These are phyloP conservation scores for Callimorpha dominula DNA, from an alignment of 2,888 invertebrate genomes.

Conservation along the genomic window DNA sequence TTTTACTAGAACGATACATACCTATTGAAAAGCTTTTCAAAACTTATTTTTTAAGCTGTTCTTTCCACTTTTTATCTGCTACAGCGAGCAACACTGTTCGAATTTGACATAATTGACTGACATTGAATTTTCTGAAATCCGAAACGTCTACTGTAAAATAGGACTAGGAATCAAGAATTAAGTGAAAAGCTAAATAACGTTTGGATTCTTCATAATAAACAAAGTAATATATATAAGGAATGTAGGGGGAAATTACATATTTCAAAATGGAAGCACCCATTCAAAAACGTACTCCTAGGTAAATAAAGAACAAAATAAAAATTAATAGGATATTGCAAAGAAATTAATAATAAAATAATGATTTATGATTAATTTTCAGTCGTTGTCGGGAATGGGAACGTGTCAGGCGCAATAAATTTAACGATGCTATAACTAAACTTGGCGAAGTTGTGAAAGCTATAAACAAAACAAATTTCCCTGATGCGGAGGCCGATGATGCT, in stretches of 20 bases:
- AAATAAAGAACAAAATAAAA: constrained; percentile 26
- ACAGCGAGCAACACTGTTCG: neutral
- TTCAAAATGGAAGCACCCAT: constrained; percentile 60
- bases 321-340: neutral
- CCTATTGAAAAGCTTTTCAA: too few relatives aligned
- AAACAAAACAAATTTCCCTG: constrained; percentile 59
- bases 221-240: neutral
- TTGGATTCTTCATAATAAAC: neutral
- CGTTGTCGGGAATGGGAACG: constrained; percentile 90
- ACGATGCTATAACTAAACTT: constrained; percentile 78
- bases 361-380: constrained; percentile 67
- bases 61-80: neutral
- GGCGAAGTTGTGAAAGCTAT: constrained; percentile 74
- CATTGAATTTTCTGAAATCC: too few relatives aligned
- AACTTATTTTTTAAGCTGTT: too few relatives aligned
- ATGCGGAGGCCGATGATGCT: constrained; percentile 66
- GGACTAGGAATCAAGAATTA: neutral
- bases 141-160: too few relatives aligned
- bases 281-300: constrained; percentile 72
- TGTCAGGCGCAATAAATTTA: constrained; percentile 89
- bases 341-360: neutral
- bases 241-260: neutral
- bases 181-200: neutral
- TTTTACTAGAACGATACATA: too few relatives aligned
- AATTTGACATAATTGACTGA: neutral